A percentile compares a stretch with the other conserved stretches of the same genome.
phyloP scores from a whole-genome alignment of 2,797 vertebrate species.

The Gallinago solitaria region DNA sequence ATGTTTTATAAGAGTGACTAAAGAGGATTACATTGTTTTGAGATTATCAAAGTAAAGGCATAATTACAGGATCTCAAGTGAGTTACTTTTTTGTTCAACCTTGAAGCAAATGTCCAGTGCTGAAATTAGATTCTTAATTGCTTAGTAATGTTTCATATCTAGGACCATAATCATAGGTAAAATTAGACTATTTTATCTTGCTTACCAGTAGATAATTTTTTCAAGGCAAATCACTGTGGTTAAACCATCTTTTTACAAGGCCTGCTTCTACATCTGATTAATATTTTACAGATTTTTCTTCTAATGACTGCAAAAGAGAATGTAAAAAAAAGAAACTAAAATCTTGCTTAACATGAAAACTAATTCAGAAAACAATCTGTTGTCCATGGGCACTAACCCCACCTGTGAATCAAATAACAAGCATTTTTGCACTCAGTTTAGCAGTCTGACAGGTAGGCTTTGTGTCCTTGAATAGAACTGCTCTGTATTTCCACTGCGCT shows the following conservation, averaged over 20 bases:
- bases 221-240: not conserved
- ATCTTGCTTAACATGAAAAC: not conserved
- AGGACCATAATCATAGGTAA: not conserved
- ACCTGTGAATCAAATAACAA: not conserved
- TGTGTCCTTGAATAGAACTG: not conserved
- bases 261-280: not conserved
- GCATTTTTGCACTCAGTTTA: not conserved
- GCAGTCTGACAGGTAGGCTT: not conserved
- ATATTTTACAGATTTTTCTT: not conserved
- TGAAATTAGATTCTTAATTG: not conserved
- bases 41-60: constrained; percentile 12
- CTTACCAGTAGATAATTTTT: not conserved
- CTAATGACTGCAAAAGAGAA: not conserved
- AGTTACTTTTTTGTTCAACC: constrained; percentile 26
- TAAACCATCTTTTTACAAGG: not conserved
- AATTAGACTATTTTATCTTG: not conserved
- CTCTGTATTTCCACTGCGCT: not conserved
- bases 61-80: constrained; percentile 17
- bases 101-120: not conserved
- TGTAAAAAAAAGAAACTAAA: not conserved
- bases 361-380: not conserved
- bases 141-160: not conserved
- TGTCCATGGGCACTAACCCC: not conserved
- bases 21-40: constrained; percentile 19
- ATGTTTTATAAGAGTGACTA: not conserved